Evolutionary conservation across 2,797 vertebrate genomes (phyloP).

Genomic region (Smutsia gigantea): DNA sequence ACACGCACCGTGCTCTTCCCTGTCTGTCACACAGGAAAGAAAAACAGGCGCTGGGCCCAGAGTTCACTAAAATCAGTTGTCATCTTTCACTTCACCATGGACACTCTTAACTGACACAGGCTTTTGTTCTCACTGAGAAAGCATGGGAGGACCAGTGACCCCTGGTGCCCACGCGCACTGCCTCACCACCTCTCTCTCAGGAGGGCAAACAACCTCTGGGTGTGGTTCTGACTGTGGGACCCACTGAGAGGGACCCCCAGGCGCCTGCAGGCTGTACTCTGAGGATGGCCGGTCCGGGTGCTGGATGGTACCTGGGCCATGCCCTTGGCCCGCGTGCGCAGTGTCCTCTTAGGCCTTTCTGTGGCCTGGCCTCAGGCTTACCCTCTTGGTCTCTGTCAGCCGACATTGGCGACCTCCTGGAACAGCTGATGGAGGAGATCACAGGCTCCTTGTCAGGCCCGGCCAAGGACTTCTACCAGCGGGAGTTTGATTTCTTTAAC

Average conservation of each 20-base stretch:
- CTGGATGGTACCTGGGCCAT: background rate
- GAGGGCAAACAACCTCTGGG: fast-evolving
- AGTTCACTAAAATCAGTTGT: background rate
- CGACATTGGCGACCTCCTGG: slow-evolving; percentile 97
- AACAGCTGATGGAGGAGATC: slow-evolving; percentile 97
- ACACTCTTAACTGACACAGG: background rate
- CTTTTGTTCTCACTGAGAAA: background rate
- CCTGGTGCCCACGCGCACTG: fast-evolving
- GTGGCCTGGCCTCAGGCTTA: background rate
- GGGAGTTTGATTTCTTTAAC: slow-evolving; percentile 98
- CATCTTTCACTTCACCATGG: background rate
- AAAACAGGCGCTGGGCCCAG: background rate
- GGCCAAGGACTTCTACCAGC: slow-evolving; percentile 98
- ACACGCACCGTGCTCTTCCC: background rate
- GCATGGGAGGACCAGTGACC: background rate
- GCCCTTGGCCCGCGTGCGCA: fast-evolving
- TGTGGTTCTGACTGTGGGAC: background rate
- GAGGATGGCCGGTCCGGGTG: fast-evolving
- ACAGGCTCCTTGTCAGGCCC: slow-evolving; percentile 95
- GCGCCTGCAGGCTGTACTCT: background rate
- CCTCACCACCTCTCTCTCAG: background rate
- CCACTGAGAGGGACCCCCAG: background rate
- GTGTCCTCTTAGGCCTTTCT: background rate
- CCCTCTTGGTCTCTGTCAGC: slow-evolving; percentile 83
- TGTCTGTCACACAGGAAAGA: no score